These are phyloP conservation scores for Tholera decimalis DNA, from an alignment of 2,888 invertebrate genomes.

Conservation along the genomic window DNA sequence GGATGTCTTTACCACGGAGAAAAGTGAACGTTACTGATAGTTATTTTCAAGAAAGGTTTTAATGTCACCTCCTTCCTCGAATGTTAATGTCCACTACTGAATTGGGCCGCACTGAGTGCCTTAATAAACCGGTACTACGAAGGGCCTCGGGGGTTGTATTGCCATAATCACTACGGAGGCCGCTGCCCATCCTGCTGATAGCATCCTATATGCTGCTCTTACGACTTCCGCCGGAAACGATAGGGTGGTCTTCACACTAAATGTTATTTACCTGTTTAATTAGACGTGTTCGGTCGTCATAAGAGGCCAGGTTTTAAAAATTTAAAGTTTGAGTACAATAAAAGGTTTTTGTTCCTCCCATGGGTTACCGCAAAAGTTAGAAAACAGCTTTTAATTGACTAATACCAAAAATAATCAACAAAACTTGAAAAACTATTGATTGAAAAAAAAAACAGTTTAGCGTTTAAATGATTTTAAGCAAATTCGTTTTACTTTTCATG, in stretches of 20 bases:
- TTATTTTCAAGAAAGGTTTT: conserved; percentile 5
- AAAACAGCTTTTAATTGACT: neutral
- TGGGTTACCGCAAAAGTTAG: neutral
- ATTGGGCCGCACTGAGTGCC: conserved; percentile 12
- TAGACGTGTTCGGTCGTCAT: conserved; percentile 7
- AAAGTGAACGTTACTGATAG: neutral
- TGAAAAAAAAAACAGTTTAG: neutral
- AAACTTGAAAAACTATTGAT: neutral
- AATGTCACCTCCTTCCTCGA: neutral
- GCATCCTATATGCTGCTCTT: conserved; percentile 25
- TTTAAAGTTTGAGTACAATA: neutral
- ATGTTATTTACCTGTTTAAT: conserved; percentile 51
- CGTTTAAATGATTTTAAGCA: neutral
- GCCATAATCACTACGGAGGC: conserved; percentile 35
- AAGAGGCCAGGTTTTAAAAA: neutral
- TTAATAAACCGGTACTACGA: conserved; percentile 26
- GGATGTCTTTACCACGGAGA: neutral
- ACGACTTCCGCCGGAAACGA: conserved; percentile 41
- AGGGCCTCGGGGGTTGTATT: conserved; percentile 30
- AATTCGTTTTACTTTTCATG: no score
- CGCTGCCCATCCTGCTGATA: conserved; percentile 46
- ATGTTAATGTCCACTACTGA: conserved; percentile 28
- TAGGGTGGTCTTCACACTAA: conserved; percentile 50
- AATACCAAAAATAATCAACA: neutral
- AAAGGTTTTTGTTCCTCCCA: neutral